phyloP scores from a whole-genome alignment of 2,797 vertebrate species.

The Fringilla coelebs region DNA sequence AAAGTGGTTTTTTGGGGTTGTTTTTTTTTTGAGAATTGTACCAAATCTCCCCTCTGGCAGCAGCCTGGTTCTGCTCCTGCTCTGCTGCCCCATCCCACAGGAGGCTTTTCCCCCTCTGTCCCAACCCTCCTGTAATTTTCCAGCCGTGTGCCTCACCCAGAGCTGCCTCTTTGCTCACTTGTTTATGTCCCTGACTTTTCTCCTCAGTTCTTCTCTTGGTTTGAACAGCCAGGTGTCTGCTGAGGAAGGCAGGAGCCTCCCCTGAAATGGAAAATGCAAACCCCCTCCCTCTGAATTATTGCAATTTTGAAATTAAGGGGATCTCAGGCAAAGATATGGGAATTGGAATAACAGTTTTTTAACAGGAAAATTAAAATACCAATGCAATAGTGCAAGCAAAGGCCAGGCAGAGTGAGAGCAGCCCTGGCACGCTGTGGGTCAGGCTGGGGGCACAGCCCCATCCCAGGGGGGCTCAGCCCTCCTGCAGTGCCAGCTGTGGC shows the following conservation, averaged over 20 bases:
- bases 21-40: background rate
- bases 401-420: no score
- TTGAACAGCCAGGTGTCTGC: background rate
- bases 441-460: no score
- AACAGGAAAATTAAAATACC: no score
- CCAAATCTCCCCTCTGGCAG: background rate
- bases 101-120: background rate
- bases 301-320: no score
- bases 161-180: background rate
- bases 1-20: background rate
- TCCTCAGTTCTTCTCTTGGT: background rate
- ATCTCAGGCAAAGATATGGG: no score
- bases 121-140: background rate
- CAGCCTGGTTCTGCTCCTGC: background rate
- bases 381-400: no score
- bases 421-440: no score
- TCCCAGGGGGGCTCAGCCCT: no score
- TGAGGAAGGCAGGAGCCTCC: background rate
- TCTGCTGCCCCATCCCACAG: background rate
- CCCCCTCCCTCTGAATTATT: no score
- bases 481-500: no score
- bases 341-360: no score
- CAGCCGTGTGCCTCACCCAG: background rate
- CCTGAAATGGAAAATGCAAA: no score
- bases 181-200: background rate